Conservation (phyloP, 2,888 invertebrate genomes). For the Pilophorus perplexus region DNA sequence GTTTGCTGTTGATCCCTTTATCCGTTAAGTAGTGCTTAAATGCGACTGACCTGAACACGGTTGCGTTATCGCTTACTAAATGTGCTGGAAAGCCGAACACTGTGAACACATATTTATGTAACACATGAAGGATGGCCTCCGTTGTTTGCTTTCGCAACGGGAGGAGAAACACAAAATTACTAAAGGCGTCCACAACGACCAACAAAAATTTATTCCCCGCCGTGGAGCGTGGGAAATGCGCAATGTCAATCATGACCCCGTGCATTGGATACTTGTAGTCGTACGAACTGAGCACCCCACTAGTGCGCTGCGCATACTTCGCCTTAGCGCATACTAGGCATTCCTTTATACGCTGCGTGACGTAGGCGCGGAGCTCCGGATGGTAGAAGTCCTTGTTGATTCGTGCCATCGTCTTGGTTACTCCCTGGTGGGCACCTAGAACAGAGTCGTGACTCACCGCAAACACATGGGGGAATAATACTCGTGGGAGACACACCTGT, state of each 20-base stretch:
- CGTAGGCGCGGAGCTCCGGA: neutral
- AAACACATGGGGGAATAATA: neutral
- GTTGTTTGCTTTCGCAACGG: neutral
- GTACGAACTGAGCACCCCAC: neutral
- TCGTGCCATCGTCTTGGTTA: neutral
- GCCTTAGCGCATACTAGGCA: neutral
- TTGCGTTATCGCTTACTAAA: neutral
- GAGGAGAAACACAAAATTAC: neutral
- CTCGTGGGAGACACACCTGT: neutral
- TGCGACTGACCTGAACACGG: neutral
- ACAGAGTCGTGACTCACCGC: neutral
- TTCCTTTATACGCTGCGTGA: neutral
- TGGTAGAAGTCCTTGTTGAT: neutral
- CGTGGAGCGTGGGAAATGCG: neutral
- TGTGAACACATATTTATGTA: neutral
- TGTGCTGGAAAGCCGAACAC: neutral
- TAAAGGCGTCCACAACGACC: neutral
- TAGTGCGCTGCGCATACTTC: neutral
- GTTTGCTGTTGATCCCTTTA: neutral
- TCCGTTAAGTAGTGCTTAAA: neutral
- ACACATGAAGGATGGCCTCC: neutral
- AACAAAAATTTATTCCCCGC: neutral
- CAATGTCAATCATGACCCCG: neutral
- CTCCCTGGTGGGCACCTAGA: neutral
- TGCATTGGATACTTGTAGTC: neutral